These are phyloP conservation scores for Mythimna ferrago DNA, from an alignment of 2,888 invertebrate species.

Conservation along the genomic window DNA sequence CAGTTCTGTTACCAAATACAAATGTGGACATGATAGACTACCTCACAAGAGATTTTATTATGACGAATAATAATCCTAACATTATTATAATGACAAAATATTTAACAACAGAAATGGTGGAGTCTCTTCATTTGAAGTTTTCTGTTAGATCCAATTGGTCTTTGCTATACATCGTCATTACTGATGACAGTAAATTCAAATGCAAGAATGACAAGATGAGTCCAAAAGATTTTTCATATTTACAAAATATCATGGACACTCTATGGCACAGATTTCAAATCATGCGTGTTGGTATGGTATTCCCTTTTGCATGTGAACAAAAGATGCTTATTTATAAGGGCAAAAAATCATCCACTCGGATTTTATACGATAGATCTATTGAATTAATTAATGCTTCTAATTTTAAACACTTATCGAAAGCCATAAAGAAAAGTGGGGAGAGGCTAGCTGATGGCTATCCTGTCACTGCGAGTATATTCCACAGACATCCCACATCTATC, in stretches of 20 bases:
- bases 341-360: conserved; percentile 55
- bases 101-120: conserved; percentile 56
- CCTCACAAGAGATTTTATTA: conserved; percentile 5
- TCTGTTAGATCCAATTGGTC: conserved; percentile 65
- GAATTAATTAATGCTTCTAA: conserved; percentile 58
- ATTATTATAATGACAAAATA: conserved; percentile 62
- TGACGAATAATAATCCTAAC: conserved; percentile 52
- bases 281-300: conserved; percentile 63
- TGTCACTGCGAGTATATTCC: conserved; percentile 70
- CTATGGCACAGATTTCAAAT: conserved; percentile 72
- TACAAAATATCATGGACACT: conserved; percentile 70
- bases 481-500: conserved; percentile 76
- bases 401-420: conserved; percentile 36
- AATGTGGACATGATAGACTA: neutral
- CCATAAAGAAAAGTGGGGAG: conserved; percentile 48
- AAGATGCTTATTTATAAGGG: conserved; percentile 66
- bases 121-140: conserved; percentile 41
- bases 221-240: conserved; percentile 42
- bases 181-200: conserved; percentile 56
- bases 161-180: conserved; percentile 67
- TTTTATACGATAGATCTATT: conserved; percentile 73
- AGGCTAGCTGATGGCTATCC: conserved; percentile 71
- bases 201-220: conserved; percentile 68
- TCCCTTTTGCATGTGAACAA: conserved; percentile 72
- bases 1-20: conserved; percentile 31